phyloP scores from a whole-genome alignment of 2,797 vertebrate species.

The Netta rufina region DNA sequence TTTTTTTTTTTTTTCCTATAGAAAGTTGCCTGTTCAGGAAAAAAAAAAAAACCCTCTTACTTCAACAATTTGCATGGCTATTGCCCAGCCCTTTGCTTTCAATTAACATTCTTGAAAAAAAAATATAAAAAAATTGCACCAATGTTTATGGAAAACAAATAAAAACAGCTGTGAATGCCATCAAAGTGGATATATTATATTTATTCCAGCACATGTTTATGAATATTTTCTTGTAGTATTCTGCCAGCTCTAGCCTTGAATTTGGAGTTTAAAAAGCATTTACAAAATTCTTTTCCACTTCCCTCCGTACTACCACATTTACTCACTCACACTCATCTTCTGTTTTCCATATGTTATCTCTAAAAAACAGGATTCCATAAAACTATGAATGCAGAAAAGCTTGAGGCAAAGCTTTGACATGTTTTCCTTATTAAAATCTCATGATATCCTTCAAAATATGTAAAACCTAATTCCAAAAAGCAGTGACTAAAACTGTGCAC shows the following conservation, averaged over 20 bases:
- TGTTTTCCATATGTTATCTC: constrained; percentile 50
- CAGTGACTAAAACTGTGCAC: neutral
- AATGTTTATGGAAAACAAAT: constrained; percentile 42
- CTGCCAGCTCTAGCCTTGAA: constrained; percentile 1
- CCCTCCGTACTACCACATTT: neutral
- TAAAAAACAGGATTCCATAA: constrained; percentile 12
- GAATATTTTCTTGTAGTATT: neutral
- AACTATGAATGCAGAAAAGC: constrained; percentile 5
- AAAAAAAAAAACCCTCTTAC: neutral
- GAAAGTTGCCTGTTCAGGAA: neutral
- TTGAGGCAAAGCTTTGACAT: constrained; percentile 24
- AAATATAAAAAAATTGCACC: neutral
- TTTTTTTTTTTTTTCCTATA: neutral
- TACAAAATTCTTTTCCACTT: constrained; percentile 15
- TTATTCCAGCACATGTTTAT: constrained; percentile 19
- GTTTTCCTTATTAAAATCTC: constrained; percentile 36
- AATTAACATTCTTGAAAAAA: constrained; percentile 29
- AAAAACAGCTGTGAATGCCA: neutral
- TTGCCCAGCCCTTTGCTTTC: neutral
- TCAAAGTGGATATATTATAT: neutral
- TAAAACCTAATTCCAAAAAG: neutral
- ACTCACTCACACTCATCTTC: neutral
- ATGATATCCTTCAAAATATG: neutral
- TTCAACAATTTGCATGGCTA: neutral
- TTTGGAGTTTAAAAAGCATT: neutral